Evolutionary conservation across 2,797 vertebrate species (phyloP), one percentile per base, ranked within the genome.

Genomic region (Distichodus sexfasciatus): DNA sequence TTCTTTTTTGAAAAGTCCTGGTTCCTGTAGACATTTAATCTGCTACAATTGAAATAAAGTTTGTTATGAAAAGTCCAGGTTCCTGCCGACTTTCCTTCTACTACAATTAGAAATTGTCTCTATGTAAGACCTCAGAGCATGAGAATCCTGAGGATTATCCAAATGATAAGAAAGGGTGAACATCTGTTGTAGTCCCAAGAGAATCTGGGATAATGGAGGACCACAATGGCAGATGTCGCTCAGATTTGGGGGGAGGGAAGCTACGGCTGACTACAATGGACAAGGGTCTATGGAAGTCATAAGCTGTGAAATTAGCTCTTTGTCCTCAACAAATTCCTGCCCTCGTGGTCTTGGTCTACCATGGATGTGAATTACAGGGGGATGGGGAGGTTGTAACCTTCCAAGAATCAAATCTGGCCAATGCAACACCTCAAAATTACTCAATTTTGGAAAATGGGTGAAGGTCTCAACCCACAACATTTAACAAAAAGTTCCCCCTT

Each of bases 201-300:
- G 28, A 19, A 48, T 10, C 35, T 15, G 28, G 50, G 43, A 35
- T 40, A n/a, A 21, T 43, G 26, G 48, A 35, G 5, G n/a, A 23
- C 21, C 8, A n/a, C n/a, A 14, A 33, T 15, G 68, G 65, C 76
- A 78, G 76, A 78, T 78, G 76, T 60, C 46, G 33, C 46, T n/a
- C 40, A 35, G 47, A 21, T 48, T 35, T n/a, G n/a, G 70, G 66
- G 66, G 66, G 59, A 24, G 58, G 46, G 46, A 15, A 36, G 31
- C 11, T 10, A 35, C 4, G 12, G 57, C 21, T 44, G 62, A 74
- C 63, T 23, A 47, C 69, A 17, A 21, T n/a, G 24, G 29, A 58
- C 46, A 29, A 57, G 24, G 44, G 40, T 51, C 61, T 23, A 4
- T 24, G 46, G 58, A 67, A 63, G 67, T 61, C 51, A 64, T 48